Conservation (phyloP, 2,113 vertebrate species). For the Petrocephalus microphthalmus region DNA sequence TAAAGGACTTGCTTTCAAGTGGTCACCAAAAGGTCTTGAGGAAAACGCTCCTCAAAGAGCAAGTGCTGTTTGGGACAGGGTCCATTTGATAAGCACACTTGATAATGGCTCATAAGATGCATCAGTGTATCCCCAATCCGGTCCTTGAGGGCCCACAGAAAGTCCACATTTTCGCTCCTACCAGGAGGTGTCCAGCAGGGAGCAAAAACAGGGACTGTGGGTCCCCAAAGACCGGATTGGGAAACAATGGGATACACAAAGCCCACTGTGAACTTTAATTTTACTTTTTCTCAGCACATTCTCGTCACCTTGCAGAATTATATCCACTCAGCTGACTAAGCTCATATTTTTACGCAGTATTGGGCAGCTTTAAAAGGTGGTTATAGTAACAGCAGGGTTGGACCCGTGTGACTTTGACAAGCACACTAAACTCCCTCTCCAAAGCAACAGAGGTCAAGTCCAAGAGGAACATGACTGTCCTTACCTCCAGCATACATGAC, state of each 20-base stretch:
- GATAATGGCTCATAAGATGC: neutral
- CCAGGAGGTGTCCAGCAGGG: too few species aligned
- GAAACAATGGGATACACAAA: too few species aligned
- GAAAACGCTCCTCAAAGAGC: neutral
- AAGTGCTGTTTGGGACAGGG: neutral
- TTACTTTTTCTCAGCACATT: too few species aligned
- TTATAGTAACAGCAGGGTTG: too few species aligned
- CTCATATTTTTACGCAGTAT: neutral
- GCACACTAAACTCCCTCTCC: neutral
- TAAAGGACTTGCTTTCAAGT: neutral
- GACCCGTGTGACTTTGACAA: too few species aligned
- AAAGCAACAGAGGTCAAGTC: neutral
- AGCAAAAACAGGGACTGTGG: too few species aligned
- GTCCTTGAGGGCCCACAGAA: too few species aligned
- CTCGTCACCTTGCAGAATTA: neutral
- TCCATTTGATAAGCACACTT: neutral
- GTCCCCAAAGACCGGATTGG: too few species aligned
- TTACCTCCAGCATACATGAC: slow-evolving; percentile 92
- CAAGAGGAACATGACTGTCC: neutral
- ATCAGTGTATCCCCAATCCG: neutral
- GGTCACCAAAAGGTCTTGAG: neutral
- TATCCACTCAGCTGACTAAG: neutral
- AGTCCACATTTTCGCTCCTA: too few species aligned
- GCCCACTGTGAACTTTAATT: too few species aligned
- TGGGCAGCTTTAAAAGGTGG: neutral